These are phyloP conservation scores for Hirtodrosophila alboralis DNA, from an alignment of 2,888 invertebrate species.

Conservation along the genomic window DNA sequence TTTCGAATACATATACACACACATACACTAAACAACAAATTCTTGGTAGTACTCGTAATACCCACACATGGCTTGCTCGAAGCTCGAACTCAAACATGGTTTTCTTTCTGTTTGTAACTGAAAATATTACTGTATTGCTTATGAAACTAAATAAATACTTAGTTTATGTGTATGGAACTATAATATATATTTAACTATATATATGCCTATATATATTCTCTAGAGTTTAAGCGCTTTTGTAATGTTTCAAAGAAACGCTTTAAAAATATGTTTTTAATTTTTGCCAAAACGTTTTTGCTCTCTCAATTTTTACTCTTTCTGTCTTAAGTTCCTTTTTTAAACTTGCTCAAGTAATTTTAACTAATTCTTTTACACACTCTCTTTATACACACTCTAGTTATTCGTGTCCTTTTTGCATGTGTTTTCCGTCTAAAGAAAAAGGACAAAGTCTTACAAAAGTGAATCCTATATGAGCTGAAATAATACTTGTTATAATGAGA, in stretches of 20 bases:
- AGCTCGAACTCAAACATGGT: slow-evolving; percentile 21
- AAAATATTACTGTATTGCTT: slow-evolving; percentile 63
- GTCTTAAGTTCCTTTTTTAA: slow-evolving; percentile 17
- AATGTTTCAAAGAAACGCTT: slow-evolving; percentile 64
- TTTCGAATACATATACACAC: slow-evolving; percentile 18
- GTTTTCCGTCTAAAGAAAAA: slow-evolving; percentile 17
- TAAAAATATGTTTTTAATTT: slow-evolving; percentile 27
- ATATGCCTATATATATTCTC: slow-evolving; percentile 35
- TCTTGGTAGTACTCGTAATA: slow-evolving; percentile 26
- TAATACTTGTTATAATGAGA: slow-evolving; percentile 3
- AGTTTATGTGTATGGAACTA: slow-evolving; percentile 52
- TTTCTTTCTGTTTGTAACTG: slow-evolving; percentile 39
- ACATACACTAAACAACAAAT: slow-evolving; percentile 11
- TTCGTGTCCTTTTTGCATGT: slow-evolving; percentile 31
- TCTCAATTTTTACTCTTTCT: slow-evolving; percentile 22
- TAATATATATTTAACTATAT: slow-evolving; percentile 34
- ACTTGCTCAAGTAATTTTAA: slow-evolving; percentile 1
- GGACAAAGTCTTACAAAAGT: slow-evolving; percentile 8
- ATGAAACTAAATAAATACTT: slow-evolving; percentile 21
- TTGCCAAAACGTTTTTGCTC: slow-evolving; percentile 45
- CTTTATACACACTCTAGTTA: slow-evolving; percentile 22
- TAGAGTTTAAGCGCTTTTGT: slow-evolving; percentile 69
- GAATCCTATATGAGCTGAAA: slow-evolving; percentile 1
- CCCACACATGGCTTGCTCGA: slow-evolving; percentile 43
- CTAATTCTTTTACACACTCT: slow-evolving; percentile 4